Percentiles rank a stretch among this genome's conserved stretches.
These are phyloP conservation scores for Phalacrocorax carbo DNA, from an alignment of 2,113 vertebrate species.

Conservation along the genomic window DNA sequence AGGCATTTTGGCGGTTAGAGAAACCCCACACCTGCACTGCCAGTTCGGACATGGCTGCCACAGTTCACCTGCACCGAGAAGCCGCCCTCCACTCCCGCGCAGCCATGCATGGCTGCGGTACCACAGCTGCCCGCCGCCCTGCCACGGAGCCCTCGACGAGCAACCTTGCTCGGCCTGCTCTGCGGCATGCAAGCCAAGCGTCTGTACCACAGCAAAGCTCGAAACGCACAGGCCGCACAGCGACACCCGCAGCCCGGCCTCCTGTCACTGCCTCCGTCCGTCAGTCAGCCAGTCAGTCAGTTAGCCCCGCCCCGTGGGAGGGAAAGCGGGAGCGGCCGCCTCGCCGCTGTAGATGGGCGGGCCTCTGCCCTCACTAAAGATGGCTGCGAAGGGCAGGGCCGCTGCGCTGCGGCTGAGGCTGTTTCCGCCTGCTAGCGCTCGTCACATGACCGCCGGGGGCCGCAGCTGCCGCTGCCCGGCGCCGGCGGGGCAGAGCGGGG, in stretches of 20 bases:
- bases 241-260: rapidly evolving
- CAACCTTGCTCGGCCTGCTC: rapidly evolving
- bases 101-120: rapidly evolving
- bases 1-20: neutral
- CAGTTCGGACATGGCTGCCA: rapidly evolving
- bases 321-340: neutral
- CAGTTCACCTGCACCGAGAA: rapidly evolving
- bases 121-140: neutral
- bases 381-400: neutral
- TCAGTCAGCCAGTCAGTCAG: too few relatives aligned
- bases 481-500: too few relatives aligned
- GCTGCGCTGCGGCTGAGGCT: neutral
- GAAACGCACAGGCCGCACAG: too few relatives aligned
- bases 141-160: neutral
- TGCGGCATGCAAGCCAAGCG: rapidly evolving
- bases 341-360: neutral
- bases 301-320: too few relatives aligned
- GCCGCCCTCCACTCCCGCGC: rapidly evolving
- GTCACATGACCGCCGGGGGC: neutral
- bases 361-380: conserved; percentile 3
- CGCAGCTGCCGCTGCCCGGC: too few relatives aligned
- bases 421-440: neutral
- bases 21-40: rapidly evolving
- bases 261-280: rapidly evolving
- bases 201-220: too few relatives aligned